These are phyloP conservation scores for Sebastes diaconus DNA, from an alignment of 2,797 vertebrate genomes.

Conservation along the genomic window DNA sequence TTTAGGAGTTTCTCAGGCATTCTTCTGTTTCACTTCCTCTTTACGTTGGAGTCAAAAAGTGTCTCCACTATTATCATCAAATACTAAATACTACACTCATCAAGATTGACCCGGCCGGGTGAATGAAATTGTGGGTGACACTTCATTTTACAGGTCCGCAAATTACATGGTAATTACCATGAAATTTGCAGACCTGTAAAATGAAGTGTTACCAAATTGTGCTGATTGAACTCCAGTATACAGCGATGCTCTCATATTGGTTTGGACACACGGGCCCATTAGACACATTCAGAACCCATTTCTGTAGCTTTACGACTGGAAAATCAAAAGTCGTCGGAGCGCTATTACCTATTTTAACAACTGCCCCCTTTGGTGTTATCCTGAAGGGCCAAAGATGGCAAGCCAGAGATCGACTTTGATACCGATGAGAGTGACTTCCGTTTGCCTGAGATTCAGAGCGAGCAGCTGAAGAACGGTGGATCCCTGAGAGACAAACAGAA, in stretches of 20 bases:
- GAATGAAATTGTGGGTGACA: background rate
- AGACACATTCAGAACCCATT: background rate
- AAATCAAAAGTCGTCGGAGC: background rate
- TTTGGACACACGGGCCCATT: background rate
- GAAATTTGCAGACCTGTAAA: rapidly evolving
- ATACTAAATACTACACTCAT: too few species aligned
- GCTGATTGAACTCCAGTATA: background rate
- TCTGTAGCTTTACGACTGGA: background rate
- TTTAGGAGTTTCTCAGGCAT: background rate
- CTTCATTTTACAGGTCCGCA: too few species aligned
- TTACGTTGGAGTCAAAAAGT: background rate
- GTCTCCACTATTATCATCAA: background rate
- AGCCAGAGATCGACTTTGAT: slow-evolving; percentile 87
- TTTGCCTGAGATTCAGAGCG: slow-evolving; percentile 81
- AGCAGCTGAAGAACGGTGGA: slow-evolving; percentile 69
- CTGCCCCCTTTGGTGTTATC: background rate
- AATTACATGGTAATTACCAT: too few species aligned
- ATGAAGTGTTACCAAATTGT: background rate
- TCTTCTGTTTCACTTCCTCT: slow-evolving; percentile 14
- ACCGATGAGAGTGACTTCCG: slow-evolving; percentile 80
- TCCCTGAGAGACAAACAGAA: slow-evolving; percentile 68
- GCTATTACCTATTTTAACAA: background rate
- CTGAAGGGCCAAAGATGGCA: slow-evolving; percentile 84
- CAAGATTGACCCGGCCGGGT: background rate
- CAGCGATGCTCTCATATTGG: background rate